These are phyloP conservation scores for Netelia virgata DNA, from an alignment of 2,888 invertebrate species.

Conservation along the genomic window DNA sequence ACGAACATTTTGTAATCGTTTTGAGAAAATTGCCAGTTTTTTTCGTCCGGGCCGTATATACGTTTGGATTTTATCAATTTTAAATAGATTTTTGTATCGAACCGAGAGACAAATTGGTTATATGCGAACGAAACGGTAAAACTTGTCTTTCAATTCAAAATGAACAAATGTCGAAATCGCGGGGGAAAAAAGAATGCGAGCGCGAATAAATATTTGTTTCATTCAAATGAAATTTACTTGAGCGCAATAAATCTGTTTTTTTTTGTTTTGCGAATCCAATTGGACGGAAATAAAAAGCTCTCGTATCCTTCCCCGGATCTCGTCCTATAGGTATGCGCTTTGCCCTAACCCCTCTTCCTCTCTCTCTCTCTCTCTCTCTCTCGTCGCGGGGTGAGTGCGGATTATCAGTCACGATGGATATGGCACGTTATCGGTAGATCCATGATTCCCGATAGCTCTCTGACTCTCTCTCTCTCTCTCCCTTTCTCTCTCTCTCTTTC, in stretches of 20 bases:
- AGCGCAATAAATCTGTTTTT: neutral
- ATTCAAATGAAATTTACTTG: conserved; percentile 4
- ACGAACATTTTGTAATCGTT: conserved; percentile 14
- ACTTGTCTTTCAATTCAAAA: too few species aligned
- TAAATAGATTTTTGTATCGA: too few species aligned
- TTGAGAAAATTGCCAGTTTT: neutral
- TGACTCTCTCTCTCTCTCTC: conserved; percentile 13
- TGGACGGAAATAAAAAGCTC: conserved; percentile 74
- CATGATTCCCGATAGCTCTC: conserved; percentile 55
- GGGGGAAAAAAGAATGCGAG: neutral
- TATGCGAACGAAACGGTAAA: too few species aligned
- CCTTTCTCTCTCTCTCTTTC: neutral
- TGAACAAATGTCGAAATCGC: too few species aligned
- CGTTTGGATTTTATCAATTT: neutral
- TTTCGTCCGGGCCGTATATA: too few species aligned
- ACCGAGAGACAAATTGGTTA: too few species aligned
- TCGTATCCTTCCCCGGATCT: conserved; percentile 28
- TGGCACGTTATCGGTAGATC: conserved; percentile 58
- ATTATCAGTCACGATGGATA: conserved; percentile 57
- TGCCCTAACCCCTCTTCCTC: conserved; percentile 55
- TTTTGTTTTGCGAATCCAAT: conserved; percentile 72
- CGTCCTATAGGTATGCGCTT: conserved; percentile 36
- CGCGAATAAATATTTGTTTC: neutral
- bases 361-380: too few species aligned
- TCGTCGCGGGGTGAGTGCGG: conserved; percentile 26